These are phyloP conservation scores for Lucilia sericata DNA, from an alignment of 1,140 invertebrate genomes.

Conservation along the genomic window DNA sequence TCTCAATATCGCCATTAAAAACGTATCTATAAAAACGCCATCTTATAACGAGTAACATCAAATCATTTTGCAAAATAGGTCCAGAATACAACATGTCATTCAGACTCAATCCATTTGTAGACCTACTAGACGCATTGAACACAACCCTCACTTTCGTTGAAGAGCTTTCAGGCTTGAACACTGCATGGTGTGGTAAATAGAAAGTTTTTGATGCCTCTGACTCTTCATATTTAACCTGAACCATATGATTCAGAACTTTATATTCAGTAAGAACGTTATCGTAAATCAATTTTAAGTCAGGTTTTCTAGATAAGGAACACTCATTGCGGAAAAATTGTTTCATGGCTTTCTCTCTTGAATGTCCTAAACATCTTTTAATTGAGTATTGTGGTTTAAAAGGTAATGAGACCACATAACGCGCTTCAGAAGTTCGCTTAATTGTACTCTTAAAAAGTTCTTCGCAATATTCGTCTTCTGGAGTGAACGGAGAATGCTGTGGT, in stretches of 20 bases:
- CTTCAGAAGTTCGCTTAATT: neutral
- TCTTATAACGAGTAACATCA: neutral
- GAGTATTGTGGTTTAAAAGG: neutral
- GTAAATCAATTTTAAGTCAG: too few species aligned
- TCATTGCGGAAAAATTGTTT: neutral
- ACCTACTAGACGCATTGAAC: neutral
- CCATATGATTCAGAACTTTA: too few species aligned
- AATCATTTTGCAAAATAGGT: constrained; percentile 6
- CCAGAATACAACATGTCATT: constrained; percentile 35
- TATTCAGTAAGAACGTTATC: too few species aligned
- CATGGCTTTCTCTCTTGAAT: neutral
- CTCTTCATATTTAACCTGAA: too few species aligned
- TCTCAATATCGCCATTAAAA: constrained; percentile 20
- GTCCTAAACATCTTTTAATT: neutral
- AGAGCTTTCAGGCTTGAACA: constrained; percentile 21
- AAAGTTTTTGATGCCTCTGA: too few species aligned
- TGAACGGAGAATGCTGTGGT: neutral
- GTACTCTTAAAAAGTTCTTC: neutral
- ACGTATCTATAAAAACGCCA: neutral
- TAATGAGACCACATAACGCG: neutral
- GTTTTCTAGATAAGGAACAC: neutral
- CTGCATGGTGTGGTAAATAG: too few species aligned
- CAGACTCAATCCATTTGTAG: neutral
- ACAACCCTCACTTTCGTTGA: constrained; percentile 31
- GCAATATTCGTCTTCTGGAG: neutral